A percentile compares a stretch with the other conserved stretches of the same genome.
Conservation (phyloP, 2,797 vertebrate genomes). For the Geotrypetes seraphini region DNA sequence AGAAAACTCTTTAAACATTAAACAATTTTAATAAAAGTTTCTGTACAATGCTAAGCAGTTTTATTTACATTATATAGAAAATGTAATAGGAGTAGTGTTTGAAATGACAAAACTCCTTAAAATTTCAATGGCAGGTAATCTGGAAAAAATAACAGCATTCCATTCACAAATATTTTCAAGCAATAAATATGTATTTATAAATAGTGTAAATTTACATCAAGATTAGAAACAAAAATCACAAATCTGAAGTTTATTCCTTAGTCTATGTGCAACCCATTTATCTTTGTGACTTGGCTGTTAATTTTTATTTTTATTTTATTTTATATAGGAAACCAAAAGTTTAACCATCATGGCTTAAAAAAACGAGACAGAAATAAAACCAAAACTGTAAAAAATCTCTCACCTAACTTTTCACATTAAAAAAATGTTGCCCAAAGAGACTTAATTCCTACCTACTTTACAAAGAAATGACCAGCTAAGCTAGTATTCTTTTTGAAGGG, state of each 20-base stretch:
- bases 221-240: slow-evolving; percentile 99
- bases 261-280: slow-evolving; percentile 95
- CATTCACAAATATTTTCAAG: slow-evolving; percentile 98
- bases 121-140: slow-evolving; percentile 99
- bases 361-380: slow-evolving; percentile 37
- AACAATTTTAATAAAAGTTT: slow-evolving; percentile 88
- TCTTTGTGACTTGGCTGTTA: slow-evolving; percentile 91
- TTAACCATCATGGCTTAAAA: slow-evolving; percentile 68
- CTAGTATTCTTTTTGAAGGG: slow-evolving; percentile 68
- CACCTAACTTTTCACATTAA: slow-evolving; percentile 82
- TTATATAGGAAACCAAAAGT: slow-evolving; percentile 73
- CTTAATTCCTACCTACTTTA: slow-evolving; percentile 80
- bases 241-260: slow-evolving; percentile 94
- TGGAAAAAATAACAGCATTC: slow-evolving; percentile 98
- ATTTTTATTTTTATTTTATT: slow-evolving; percentile 48
- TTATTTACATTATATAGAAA: slow-evolving; percentile 97
- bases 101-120: slow-evolving; percentile 97
- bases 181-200: slow-evolving; percentile 99
- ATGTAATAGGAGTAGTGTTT: slow-evolving; percentile 85
- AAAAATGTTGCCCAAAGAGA: slow-evolving; percentile 67
- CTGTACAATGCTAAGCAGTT: slow-evolving; percentile 92
- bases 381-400: slow-evolving; percentile 72
- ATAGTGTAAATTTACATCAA: slow-evolving; percentile 99
- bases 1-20: slow-evolving; percentile 88
- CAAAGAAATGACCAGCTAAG: slow-evolving; percentile 79